Evolutionary conservation across 2,888 invertebrate genomes (phyloP), one percentile per base, ranked within the genome.

Genomic region (Venustoraphidia nigricollis): DNA sequence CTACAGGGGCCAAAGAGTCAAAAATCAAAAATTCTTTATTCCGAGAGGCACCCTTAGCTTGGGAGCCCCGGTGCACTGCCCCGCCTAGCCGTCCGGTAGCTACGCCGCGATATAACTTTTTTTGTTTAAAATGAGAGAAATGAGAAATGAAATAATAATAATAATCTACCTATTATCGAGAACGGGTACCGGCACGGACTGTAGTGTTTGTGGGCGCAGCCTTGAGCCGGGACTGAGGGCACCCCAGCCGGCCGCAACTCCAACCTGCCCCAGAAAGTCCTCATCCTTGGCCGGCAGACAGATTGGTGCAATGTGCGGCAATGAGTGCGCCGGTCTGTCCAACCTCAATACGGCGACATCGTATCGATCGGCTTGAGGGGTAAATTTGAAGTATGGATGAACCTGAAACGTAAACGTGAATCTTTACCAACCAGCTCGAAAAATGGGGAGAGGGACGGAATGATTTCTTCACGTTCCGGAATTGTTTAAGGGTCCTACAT

Each of bases 161-260:
- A n/a, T n/a, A n/a, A n/a, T 6, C 17, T 79, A 69, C 50, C 89
- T 73, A 62, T 91, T 92, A 63, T 92, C 91, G 50, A 93, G 79
- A n/a, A 93, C 90, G 0, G 92, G 93, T 53, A 93, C 92, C 60
- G 90, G 89, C 9, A 92, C 91, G 0, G 90, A 87, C 66, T 93
- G 92, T 47, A 93, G 69, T 0, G 91, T 92, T 60, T 92, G 85
- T 2, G 93, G 92, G 8, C 92, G 75, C 48, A 92, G 66, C 54
- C 92, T 73, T 0, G 92, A 92, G 46, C 92, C 92, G 55, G 79
- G 78, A 62, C 79, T 79, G 9, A 92, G 69, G 0, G 93, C 92
- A 10, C 92, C 93, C 93, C 93, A 93, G 34, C 92, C 91, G 0
- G 91, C 91, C 8, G 90, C 91, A 79, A 91, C 91, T 34, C 90